Evolutionary conservation across 2,888 invertebrate species (phyloP).

Genomic region (Protodeltote pygarga): DNA sequence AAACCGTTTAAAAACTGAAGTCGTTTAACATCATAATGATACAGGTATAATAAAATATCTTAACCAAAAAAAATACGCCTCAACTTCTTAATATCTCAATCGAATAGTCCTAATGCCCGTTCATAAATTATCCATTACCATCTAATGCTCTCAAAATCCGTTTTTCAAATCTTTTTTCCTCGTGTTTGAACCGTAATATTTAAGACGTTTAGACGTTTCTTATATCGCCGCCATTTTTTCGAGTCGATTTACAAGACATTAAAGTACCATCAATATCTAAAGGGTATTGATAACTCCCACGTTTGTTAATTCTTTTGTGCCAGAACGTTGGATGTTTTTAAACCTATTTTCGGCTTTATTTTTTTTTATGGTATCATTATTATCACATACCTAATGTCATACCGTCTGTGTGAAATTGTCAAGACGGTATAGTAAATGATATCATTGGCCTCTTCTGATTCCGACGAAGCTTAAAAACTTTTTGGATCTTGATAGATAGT

Average conservation of each 20-base stretch:
- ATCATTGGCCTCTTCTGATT: no score
- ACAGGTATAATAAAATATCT: no score
- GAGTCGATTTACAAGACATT: slow-evolving; percentile 51
- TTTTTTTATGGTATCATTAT: not conserved
- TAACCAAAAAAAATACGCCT: slow-evolving; percentile 12
- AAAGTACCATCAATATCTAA: slow-evolving; percentile 50
- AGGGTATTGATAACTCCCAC: slow-evolving; percentile 32
- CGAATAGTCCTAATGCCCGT: slow-evolving; percentile 24
- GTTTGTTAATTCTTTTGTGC: slow-evolving; percentile 31
- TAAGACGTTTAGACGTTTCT: slow-evolving; percentile 17
- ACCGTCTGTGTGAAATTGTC: no score
- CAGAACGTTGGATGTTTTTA: slow-evolving; percentile 1
- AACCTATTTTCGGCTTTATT: not conserved
- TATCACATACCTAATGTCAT: not conserved
- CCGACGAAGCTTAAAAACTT: no score
- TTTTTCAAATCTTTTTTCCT: slow-evolving; percentile 35
- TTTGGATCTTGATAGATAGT: no score
- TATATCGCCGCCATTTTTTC: slow-evolving; percentile 28
- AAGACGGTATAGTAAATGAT: no score
- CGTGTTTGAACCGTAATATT: slow-evolving; percentile 25
- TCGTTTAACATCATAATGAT: no score
- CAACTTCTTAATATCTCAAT: slow-evolving; percentile 40
- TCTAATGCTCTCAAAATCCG: slow-evolving; percentile 20
- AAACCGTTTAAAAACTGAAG: no score
- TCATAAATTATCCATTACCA: slow-evolving; percentile 48